phyloP scores from a whole-genome alignment of 2,797 vertebrate species.

The Acanthis flammea region DNA sequence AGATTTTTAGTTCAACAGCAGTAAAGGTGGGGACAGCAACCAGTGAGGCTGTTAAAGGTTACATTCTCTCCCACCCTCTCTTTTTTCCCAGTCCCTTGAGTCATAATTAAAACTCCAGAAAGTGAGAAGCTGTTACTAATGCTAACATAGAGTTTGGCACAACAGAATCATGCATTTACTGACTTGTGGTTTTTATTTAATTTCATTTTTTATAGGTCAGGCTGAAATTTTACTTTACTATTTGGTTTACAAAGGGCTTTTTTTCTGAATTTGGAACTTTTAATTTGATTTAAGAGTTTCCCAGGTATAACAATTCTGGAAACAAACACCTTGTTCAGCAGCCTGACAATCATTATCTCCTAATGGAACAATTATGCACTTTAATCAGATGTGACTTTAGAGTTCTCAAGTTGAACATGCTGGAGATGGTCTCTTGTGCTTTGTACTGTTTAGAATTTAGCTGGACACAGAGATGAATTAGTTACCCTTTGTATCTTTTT shows the following conservation, averaged over 20 bases:
- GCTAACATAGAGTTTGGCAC: constrained; percentile 68
- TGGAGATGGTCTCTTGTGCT: not conserved
- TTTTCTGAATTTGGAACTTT: constrained; percentile 58
- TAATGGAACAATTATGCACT: constrained; percentile 38
- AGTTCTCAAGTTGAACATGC: constrained; percentile 1
- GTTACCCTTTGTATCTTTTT: not conserved
- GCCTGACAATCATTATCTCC: constrained; percentile 37
- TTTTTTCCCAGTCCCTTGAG: constrained; percentile 75
- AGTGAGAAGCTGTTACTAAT: constrained; percentile 78
- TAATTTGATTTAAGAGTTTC: constrained; percentile 56
- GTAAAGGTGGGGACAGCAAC: constrained; percentile 79
- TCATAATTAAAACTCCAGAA: constrained; percentile 82
- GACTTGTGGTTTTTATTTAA: constrained; percentile 68
- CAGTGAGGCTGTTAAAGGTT: constrained; percentile 77
- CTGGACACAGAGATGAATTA: not conserved
- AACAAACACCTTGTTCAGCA: constrained; percentile 45
- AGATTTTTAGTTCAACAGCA: constrained; percentile 74
- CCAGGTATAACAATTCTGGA: constrained; percentile 57
- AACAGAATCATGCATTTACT: constrained; percentile 73
- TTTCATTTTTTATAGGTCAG: constrained; percentile 70
- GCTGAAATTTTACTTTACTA: constrained; percentile 66
- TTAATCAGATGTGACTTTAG: constrained; percentile 49
- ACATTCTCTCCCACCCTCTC: constrained; percentile 46
- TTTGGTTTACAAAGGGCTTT: constrained; percentile 70
- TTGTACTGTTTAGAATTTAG: not conserved